Evolutionary conservation across 2,113 vertebrate genomes (phyloP).

Genomic region (Sander lucioperca): DNA sequence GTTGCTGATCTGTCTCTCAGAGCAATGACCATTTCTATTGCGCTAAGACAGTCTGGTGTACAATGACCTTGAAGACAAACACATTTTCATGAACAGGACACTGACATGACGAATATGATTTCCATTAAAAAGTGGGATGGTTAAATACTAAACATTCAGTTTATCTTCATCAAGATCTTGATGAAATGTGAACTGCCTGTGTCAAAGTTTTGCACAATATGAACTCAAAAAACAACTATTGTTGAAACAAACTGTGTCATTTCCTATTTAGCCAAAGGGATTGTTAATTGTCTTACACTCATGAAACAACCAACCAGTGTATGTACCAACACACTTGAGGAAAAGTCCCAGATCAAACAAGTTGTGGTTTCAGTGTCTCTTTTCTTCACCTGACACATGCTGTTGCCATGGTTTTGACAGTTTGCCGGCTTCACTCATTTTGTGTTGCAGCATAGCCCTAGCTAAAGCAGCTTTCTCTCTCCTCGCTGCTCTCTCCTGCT

Average conservation of each 20-base stretch:
- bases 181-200: background rate
- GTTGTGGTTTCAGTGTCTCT: constrained; percentile 50
- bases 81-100: constrained; percentile 19
- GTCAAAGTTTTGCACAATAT: constrained; percentile 36
- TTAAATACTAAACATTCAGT: constrained; percentile 4
- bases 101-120: constrained; percentile 9
- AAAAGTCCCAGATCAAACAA: constrained; percentile 51
- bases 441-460: constrained; percentile 26
- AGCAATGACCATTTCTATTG: constrained; percentile 32
- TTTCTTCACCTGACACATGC: constrained; percentile 69
- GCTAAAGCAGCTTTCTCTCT: constrained; percentile 43
- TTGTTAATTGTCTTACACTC: constrained; percentile 32
- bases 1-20: constrained; percentile 26
- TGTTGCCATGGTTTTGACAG: constrained; percentile 83
- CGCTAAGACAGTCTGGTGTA: constrained; percentile 33
- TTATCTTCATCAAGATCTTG: constrained; percentile 21
- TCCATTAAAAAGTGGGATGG: background rate
- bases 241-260: constrained; percentile 36
- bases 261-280: constrained; percentile 24
- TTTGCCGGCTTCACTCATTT: constrained; percentile 68
- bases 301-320: constrained; percentile 13
- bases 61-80: constrained; percentile 49
- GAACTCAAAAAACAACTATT: constrained; percentile 29
- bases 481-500: constrained; percentile 31
- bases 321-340: constrained; percentile 22